Evolutionary conservation across 2,797 vertebrate species (phyloP).

Genomic region (Peromyscus melanophrys): DNA sequence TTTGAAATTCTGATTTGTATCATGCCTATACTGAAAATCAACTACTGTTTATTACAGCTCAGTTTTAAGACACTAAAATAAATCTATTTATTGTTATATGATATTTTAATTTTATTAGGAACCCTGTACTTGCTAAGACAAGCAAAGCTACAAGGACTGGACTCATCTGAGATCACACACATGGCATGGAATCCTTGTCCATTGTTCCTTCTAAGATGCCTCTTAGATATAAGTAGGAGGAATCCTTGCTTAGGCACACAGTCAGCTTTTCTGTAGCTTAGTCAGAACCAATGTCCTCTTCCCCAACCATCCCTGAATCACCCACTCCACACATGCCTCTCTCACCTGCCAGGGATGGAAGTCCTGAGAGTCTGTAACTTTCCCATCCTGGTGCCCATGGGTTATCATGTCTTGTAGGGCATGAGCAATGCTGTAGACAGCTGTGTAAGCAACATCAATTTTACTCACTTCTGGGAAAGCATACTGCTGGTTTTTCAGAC

Average conservation of each 20-base stretch:
- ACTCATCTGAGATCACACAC: not conserved
- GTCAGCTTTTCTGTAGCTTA: fast-evolving
- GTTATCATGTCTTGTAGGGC: constrained; percentile 55
- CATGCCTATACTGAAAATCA: not conserved
- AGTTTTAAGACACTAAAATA: not conserved
- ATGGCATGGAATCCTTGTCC: no score
- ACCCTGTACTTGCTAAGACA: not conserved
- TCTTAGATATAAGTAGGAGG: no score
- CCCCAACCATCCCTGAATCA: not conserved
- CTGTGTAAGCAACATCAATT: not conserved
- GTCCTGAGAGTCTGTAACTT: not conserved
- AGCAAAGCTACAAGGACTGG: fast-evolving
- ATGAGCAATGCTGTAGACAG: constrained; percentile 61
- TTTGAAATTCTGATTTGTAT: not conserved
- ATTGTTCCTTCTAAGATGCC: not conserved
- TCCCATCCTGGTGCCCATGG: not conserved
- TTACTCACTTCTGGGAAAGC: not conserved
- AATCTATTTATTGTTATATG: not conserved
- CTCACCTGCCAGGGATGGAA: constrained; percentile 71
- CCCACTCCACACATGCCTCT: fast-evolving
- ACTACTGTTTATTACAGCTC: no score
- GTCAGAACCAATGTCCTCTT: not conserved
- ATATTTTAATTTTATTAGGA: not conserved
- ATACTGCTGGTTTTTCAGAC: not conserved
- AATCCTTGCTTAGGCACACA: fast-evolving